Evolutionary conservation across 2,797 vertebrate species (phyloP).

Genomic region (Streptopelia turtur): DNA sequence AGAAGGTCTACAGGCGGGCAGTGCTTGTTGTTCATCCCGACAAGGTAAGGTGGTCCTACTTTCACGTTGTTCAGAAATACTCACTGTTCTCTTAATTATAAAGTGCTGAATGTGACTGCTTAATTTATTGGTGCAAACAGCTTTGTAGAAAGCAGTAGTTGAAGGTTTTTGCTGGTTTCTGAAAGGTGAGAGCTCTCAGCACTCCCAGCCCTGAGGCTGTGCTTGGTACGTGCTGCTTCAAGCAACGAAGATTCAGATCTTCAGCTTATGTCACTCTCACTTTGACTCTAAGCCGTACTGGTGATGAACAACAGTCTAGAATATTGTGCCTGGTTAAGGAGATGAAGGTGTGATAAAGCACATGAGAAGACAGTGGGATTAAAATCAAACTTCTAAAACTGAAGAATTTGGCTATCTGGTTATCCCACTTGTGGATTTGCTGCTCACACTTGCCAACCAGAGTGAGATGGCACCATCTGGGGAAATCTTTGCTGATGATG

Average conservation of each 20-base stretch:
- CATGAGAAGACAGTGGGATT: not conserved
- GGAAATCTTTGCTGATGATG: not conserved
- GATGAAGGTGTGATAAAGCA: not conserved
- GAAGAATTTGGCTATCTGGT: not conserved
- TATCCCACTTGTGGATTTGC: not conserved
- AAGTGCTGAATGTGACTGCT: fast-evolving
- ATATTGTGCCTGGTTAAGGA: not conserved
- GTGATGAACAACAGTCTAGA: not conserved
- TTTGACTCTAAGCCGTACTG: not conserved
- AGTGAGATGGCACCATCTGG: fast-evolving
- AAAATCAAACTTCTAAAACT: not conserved
- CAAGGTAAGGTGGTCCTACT: constrained; percentile 85
- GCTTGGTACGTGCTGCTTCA: not conserved
- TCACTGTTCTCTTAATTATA: fast-evolving
- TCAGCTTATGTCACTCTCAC: not conserved
- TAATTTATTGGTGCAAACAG: not conserved
- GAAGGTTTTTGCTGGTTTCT: not conserved
- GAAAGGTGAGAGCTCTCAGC: not conserved
- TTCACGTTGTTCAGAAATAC: not conserved
- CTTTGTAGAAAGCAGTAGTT: not conserved
- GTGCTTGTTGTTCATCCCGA: constrained; percentile 98
- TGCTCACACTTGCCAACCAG: not conserved
- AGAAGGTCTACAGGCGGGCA: constrained; percentile 94
- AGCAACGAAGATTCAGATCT: not conserved
- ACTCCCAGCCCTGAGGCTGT: not conserved